phyloP scores from a whole-genome alignment of 2,888 invertebrate species.

The Lycia hirtaria region DNA sequence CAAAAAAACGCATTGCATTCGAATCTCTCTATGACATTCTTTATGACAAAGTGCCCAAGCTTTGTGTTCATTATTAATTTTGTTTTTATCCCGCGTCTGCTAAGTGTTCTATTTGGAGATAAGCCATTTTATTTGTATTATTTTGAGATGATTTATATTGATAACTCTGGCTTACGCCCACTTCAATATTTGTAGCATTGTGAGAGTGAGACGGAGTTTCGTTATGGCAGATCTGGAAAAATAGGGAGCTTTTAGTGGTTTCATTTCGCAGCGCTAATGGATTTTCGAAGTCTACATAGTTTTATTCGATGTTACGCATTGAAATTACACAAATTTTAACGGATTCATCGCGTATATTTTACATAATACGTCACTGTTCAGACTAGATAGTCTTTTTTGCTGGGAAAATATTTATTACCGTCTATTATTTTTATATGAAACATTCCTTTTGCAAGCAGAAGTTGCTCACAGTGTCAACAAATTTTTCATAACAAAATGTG shows the following conservation, averaged over 20 bases:
- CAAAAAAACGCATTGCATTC: slow-evolving; percentile 61
- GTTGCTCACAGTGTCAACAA: too few relatives aligned
- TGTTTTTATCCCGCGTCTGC: slow-evolving; percentile 32
- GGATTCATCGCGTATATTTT: too few relatives aligned
- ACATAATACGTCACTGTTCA: too few relatives aligned
- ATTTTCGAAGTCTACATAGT: not conserved
- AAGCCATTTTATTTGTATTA: slow-evolving; percentile 31
- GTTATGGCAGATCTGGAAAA: slow-evolving; percentile 4
- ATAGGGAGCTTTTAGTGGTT: not conserved
- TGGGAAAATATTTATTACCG: too few relatives aligned
- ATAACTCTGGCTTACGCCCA: slow-evolving; percentile 29
- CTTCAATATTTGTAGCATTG: slow-evolving; percentile 16
- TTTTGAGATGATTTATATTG: slow-evolving; percentile 28
- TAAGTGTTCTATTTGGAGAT: slow-evolving; percentile 35
- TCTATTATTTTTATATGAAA: too few relatives aligned
- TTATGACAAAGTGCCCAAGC: slow-evolving; percentile 56
- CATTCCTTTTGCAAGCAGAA: too few relatives aligned
- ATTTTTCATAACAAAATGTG: too few relatives aligned
- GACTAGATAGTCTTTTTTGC: too few relatives aligned
- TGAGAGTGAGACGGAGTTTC: slow-evolving; percentile 9
- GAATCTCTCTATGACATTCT: slow-evolving; percentile 61
- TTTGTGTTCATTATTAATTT: slow-evolving; percentile 37
- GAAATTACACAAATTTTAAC: too few relatives aligned
- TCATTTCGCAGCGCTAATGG: not conserved
- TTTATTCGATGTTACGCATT: too few relatives aligned